Evolutionary conservation across 2,888 invertebrate species (phyloP).

Genomic region (Alentia gelatinosa): DNA sequence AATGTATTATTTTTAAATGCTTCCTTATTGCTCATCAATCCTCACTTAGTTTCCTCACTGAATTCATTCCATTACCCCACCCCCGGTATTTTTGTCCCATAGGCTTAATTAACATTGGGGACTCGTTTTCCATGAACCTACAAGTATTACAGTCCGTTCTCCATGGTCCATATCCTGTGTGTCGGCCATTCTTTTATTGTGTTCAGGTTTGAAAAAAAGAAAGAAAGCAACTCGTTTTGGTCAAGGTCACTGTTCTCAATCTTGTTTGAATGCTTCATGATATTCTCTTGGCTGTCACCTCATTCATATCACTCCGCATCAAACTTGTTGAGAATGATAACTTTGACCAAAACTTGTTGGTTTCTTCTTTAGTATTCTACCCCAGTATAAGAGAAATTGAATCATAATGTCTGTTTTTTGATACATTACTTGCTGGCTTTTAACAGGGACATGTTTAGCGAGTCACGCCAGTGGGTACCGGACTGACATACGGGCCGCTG

Average conservation of each 20-base stretch:
- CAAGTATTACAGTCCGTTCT: no score
- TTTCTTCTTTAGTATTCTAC: not conserved
- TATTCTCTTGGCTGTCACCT: not conserved
- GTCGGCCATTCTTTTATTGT: no score
- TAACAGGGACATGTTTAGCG: not conserved
- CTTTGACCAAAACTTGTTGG: not conserved
- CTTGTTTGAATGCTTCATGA: not conserved
- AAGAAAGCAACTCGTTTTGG: no score
- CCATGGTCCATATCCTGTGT: no score
- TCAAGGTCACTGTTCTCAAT: not conserved
- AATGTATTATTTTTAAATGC: no score
- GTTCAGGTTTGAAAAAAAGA: no score
- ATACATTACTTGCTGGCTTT: not conserved
- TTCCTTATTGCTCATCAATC: no score
- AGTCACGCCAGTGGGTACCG: not conserved
- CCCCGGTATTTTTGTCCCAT: no score
- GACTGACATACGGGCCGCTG: not conserved
- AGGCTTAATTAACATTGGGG: no score
- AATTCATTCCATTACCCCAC: no score
- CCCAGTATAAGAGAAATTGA: not conserved
- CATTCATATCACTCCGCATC: not conserved
- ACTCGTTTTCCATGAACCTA: no score
- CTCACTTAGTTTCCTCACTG: no score
- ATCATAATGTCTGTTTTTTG: not conserved
- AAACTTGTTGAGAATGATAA: not conserved